These are phyloP conservation scores for Aplocera efformata DNA, from an alignment of 2,888 invertebrate species.

Conservation along the genomic window DNA sequence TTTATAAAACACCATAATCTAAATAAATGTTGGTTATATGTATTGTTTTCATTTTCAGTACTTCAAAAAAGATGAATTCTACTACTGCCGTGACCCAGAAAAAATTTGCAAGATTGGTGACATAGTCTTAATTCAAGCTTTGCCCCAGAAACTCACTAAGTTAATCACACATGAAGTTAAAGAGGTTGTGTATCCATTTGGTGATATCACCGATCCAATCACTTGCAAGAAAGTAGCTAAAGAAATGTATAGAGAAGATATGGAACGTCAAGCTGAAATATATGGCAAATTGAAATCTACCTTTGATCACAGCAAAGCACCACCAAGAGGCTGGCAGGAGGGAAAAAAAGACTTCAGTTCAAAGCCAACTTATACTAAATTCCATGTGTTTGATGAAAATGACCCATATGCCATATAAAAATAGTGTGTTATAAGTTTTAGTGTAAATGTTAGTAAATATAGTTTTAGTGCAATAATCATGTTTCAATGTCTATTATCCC, in stretches of 20 bases:
- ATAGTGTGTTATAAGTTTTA: constrained; percentile 10
- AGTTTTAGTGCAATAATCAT: constrained; percentile 13
- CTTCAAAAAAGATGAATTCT: constrained; percentile 85
- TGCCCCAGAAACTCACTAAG: constrained; percentile 86
- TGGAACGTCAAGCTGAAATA: constrained; percentile 83
- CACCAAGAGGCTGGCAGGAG: constrained; percentile 89
- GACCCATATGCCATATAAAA: constrained; percentile 85
- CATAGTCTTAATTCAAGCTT: constrained; percentile 87
- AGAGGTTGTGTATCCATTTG: constrained; percentile 89
- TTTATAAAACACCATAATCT: no score
- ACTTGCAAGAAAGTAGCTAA: constrained; percentile 89
- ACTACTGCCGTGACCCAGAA: constrained; percentile 89
- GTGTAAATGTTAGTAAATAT: constrained; percentile 18
- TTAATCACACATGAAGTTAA: constrained; percentile 89
- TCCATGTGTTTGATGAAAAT: constrained; percentile 87
- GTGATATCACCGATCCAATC: constrained; percentile 92
- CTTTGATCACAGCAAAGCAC: constrained; percentile 89
- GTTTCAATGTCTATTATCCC: neutral
- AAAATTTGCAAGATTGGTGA: constrained; percentile 90
- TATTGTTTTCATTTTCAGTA: no score
- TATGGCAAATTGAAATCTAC: constrained; percentile 85
- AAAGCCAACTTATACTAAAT: constrained; percentile 87
- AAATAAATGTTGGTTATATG: no score
- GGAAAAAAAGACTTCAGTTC: constrained; percentile 91
- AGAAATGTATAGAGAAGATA: constrained; percentile 86